phyloP scores from a whole-genome alignment of 2,888 invertebrate genomes.

The Lycia hirtaria region DNA sequence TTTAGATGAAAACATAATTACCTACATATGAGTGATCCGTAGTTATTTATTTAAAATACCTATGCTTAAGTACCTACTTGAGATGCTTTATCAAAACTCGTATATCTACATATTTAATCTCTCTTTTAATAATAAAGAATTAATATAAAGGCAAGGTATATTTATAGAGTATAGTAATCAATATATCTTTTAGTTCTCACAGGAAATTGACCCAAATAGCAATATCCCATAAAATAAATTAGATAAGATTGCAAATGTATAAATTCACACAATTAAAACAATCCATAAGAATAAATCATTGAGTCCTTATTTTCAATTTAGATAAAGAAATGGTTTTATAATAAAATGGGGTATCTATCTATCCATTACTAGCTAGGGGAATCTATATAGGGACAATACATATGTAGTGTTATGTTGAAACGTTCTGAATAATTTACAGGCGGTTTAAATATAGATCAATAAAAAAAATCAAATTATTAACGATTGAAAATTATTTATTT shows the following conservation, averaged over 20 bases:
- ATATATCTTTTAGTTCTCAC: conserved; percentile 51
- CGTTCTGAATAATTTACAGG: neutral
- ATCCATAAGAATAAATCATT: conserved; percentile 55
- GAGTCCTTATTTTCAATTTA: conserved; percentile 67
- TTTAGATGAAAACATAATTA: no score
- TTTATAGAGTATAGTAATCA: neutral
- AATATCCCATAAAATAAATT: conserved; percentile 59
- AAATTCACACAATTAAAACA: conserved; percentile 69
- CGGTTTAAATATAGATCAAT: no score
- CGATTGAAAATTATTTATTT: no score
- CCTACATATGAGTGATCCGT: no score
- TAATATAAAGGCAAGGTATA: no score
- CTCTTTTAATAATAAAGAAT: no score
- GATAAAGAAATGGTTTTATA: conserved; percentile 60
- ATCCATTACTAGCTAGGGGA: conserved; percentile 50
- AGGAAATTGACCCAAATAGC: conserved; percentile 60
- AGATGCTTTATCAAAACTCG: no score
- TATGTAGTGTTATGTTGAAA: neutral
- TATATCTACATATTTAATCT: no score
- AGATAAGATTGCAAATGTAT: conserved; percentile 69
- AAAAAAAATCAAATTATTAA: no score
- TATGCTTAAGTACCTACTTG: no score
- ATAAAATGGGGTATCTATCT: conserved; percentile 55
- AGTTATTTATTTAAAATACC: no score
- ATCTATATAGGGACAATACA: conserved; percentile 7